Evolutionary conservation across 1,140 invertebrate species (phyloP).

Genomic region (Tetragonula clypearis): DNA sequence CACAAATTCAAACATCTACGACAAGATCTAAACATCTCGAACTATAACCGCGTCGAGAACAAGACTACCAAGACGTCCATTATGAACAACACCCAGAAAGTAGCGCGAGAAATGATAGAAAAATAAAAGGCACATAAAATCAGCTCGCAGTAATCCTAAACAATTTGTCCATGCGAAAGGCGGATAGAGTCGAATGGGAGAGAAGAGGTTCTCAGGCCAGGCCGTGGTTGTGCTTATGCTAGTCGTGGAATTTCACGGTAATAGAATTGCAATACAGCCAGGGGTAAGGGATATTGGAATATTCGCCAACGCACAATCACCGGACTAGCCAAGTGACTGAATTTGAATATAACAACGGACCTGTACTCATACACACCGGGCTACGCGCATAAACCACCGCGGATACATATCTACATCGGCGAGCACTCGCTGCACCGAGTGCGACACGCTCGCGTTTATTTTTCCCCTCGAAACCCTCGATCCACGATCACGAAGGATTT

Average conservation of each 20-base stretch:
- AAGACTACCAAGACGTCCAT: not conserved
- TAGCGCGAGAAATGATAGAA: not conserved
- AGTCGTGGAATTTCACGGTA: constrained; percentile 69
- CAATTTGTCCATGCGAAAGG: constrained; percentile 36
- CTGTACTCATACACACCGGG: constrained; percentile 69
- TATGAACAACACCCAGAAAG: not conserved
- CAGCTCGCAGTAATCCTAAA: constrained; percentile 59
- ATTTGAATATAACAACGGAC: constrained; percentile 80
- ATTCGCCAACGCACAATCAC: constrained; percentile 75
- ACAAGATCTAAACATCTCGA: not conserved
- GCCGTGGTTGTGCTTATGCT: constrained; percentile 46
- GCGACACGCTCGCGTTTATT: constrained; percentile 34
- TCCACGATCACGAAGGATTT: not conserved
- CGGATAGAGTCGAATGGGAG: constrained; percentile 9
- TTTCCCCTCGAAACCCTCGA: not conserved
- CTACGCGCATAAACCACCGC: constrained; percentile 69
- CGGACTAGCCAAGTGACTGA: constrained; percentile 76
- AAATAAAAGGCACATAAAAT: constrained; percentile 32
- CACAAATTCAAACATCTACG: not conserved
- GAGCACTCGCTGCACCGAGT: constrained; percentile 42
- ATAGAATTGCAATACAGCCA: constrained; percentile 63
- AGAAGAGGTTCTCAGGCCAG: constrained; percentile 37
- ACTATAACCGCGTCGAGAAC: not conserved
- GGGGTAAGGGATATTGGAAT: constrained; percentile 69
- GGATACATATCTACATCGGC: constrained; percentile 76